Evolutionary conservation across 2,888 invertebrate genomes (phyloP).

Genomic region (Plebejus melissa): DNA sequence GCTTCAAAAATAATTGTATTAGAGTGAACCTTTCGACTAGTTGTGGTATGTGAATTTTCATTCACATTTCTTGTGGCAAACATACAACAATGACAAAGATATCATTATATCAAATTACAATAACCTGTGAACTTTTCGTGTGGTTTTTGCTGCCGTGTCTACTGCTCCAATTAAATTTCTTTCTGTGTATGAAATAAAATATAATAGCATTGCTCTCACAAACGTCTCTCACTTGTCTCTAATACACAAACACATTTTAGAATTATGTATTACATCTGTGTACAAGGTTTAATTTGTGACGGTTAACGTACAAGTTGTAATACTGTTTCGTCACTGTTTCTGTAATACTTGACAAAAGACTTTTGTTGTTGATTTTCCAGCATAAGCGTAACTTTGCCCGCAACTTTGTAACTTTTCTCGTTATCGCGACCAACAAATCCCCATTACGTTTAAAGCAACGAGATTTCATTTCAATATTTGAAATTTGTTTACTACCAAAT

Average conservation of each 20-base stretch:
- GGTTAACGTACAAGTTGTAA: background rate
- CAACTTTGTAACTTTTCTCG: constrained; percentile 18
- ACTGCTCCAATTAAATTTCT: background rate
- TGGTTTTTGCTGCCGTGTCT: background rate
- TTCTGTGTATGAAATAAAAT: background rate
- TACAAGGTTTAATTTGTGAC: constrained; percentile 8
- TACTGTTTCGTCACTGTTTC: background rate
- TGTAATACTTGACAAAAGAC: background rate
- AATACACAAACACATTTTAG: background rate
- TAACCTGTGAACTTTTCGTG: no score
- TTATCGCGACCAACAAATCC: constrained; percentile 15
- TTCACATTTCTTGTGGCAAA: no score
- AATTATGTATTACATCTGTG: background rate
- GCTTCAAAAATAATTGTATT: no score
- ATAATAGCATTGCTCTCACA: background rate
- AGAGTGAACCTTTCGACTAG: no score
- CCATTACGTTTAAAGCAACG: background rate
- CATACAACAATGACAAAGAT: no score
- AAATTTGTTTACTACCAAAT: background rate
- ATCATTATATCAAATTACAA: no score
- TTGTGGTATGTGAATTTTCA: no score
- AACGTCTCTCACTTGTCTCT: no score
- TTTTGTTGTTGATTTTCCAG: constrained; percentile 9
- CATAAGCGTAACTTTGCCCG: constrained; percentile 7
- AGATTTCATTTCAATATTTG: background rate